Base-by-base conservation (phyloP, 2,797 vertebrate genomes). In the Todus mexicanus region DNA sequence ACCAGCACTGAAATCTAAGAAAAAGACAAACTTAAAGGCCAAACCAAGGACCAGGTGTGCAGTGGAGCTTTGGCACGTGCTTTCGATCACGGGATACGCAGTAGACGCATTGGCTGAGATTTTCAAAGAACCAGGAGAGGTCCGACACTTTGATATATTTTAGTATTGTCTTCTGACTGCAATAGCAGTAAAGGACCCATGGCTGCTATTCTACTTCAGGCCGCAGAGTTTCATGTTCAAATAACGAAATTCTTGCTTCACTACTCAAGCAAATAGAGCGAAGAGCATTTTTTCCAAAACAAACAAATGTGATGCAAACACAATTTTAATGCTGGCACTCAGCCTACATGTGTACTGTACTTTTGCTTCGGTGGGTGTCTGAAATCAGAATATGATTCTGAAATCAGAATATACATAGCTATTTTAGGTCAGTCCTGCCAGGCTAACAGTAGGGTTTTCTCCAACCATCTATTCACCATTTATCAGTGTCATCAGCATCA, bases 261-360 rank as follows among this genome's bases (percentile, higher is more conserved):
- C 53, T 83, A 69, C 65, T 83, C 63, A 86, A 93, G 72, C 79
- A 75, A 92, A 76, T n/a, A 90, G 43, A 85, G 53, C 35, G 59
- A 76, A 88, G 57, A 94, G 25, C 72, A 50, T 80, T 95, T 91
- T 93, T 89, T 65, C 53, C 59, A 94, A 94, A 59, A 71, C 76
- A 93, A 89, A 87, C 63, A 87, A 23, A 83, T 88, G 53, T 31
- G n/a, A 79, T 82, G 54, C 64, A 93, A 93, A 91, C 64, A 35
- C 54, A 92, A n/a, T 90, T 82, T 57, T 84, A 48, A n/a, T 47
- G 11, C 90, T 91, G 92, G 79, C 87, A 64, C 15, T 35, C 45
- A 66, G 51, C 40, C 69, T 84, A 33, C 27, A 0, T 43, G 31
- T 26, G 16, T 79, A 66, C 40, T 84, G 63, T 12, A 45, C 72